These are phyloP conservation scores for Halcyon malimbica DNA, from an alignment of 2,113 vertebrate genomes.

Conservation along the genomic window DNA sequence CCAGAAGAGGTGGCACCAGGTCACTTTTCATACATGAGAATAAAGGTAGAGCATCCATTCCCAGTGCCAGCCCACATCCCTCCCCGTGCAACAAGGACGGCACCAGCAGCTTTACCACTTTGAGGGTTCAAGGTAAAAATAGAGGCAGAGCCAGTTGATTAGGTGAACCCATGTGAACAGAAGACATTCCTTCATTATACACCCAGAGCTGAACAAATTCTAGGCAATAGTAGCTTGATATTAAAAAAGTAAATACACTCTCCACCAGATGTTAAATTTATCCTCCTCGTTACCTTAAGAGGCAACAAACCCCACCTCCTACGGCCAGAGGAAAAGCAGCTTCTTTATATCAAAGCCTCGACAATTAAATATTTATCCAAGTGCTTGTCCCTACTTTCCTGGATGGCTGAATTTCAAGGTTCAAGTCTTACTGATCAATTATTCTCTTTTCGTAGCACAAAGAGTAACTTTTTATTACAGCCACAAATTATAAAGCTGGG, in stretches of 20 bases:
- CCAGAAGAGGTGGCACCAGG: background rate
- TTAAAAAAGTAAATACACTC: background rate
- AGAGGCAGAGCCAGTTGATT: background rate
- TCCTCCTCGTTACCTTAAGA: constrained; percentile 7
- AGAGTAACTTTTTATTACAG: constrained; percentile 56
- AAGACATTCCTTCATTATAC: background rate
- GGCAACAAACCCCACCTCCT: background rate
- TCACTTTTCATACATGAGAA: fast-evolving
- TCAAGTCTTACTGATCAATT: constrained; percentile 71
- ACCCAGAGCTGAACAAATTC: background rate
- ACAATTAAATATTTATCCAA: constrained; percentile 67
- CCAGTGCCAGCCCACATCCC: fast-evolving
- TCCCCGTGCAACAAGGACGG: fast-evolving
- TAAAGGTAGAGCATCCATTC: fast-evolving
- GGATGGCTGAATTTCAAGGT: constrained; percentile 25
- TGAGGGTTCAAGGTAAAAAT: background rate
- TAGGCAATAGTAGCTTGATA: background rate
- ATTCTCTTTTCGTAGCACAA: constrained; percentile 72
- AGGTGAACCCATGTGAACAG: background rate
- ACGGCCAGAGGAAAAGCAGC: background rate
- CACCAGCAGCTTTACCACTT: background rate
- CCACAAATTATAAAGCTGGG: constrained; percentile 47
- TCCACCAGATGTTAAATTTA: background rate
- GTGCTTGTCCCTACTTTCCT: constrained; percentile 30
- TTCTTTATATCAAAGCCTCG: constrained; percentile 50